Evolutionary conservation across 2,888 invertebrate species (phyloP), one percentile per base, ranked within the genome.

Genomic region (Napeogenes inachia): DNA sequence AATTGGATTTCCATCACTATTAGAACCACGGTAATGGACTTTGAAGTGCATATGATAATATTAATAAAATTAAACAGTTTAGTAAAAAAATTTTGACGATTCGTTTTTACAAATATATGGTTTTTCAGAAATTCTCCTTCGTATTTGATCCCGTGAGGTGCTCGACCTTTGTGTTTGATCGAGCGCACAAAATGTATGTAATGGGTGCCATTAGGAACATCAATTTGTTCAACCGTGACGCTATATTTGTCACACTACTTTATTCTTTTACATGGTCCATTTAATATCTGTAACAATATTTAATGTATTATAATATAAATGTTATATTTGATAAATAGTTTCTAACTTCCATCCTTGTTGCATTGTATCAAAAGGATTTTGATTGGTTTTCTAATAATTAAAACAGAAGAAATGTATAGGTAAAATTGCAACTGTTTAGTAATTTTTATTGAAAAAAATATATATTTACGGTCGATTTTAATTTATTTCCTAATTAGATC

Each of bases 161-260:
- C 70, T 71, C 70, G 80, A 79, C 83, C 86, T 85, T 82, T 80
- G 73, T 81, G 81, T 84, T 78, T 82, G 83, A 84, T 85, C 79
- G 82, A 79, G 81, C 82, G 81, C 80, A 81, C 83, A 84, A 82
- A 84, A 85, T 82, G 81, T 80, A 77, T 78, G 80, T 85, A 85
- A 86, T 86, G 83, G 84, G 75, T 61, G 75, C 84, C 85, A 87
- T 76, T 86, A 87, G 77, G 80, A 71, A 78, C 84, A 85, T 86
- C 82, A 83, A 82, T 82, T 85, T 79, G 82, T 79, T 84, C 78
- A 78, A 77, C 76, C 84, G 82, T 82, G 78, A 81, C 79, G 77
- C 70, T 80, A 85, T 82, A 83, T 79, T 82, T 82, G 84, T 84
- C 81, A 76, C 76, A 73, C 77, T 81, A 81, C 76, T 79, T 79